Conservation (phyloP, 2,113 vertebrate species). For the Pampusana beccarii region DNA sequence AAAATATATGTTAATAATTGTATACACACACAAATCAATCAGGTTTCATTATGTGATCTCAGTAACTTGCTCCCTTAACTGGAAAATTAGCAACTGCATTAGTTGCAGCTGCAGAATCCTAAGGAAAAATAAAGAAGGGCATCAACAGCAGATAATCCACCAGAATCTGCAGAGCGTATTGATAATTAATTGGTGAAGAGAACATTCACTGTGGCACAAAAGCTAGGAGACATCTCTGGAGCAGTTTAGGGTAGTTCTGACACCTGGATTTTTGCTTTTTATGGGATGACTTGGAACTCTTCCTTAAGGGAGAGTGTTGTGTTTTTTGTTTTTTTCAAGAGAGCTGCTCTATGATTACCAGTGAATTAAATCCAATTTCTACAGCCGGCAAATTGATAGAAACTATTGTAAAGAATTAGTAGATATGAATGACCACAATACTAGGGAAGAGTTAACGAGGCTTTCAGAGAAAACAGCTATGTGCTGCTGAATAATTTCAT, state of each 20-base stretch:
- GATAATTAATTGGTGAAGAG: background rate
- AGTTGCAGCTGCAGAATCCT: background rate
- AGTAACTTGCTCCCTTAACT: background rate
- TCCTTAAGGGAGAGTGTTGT: background rate
- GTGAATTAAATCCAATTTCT: background rate
- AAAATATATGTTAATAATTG: background rate
- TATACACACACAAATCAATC: background rate
- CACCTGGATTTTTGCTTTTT: background rate
- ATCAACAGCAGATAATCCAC: background rate
- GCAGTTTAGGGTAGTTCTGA: background rate
- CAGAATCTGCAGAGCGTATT: background rate
- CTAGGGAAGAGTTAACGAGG: background rate
- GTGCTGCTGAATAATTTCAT: background rate
- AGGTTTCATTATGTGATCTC: background rate
- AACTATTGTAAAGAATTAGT: background rate
- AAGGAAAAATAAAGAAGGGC: background rate
- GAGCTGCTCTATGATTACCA: background rate
- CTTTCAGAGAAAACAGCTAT: background rate
- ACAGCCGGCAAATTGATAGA: background rate
- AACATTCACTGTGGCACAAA: background rate
- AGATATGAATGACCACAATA: background rate
- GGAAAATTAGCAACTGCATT: background rate
- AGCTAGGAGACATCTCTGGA: background rate
- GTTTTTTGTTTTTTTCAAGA: background rate
- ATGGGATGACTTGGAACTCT: background rate